Evolutionary conservation across 2,888 invertebrate genomes (phyloP), one percentile per base, ranked within the genome.

Genomic region (Amphipyra berbera): DNA sequence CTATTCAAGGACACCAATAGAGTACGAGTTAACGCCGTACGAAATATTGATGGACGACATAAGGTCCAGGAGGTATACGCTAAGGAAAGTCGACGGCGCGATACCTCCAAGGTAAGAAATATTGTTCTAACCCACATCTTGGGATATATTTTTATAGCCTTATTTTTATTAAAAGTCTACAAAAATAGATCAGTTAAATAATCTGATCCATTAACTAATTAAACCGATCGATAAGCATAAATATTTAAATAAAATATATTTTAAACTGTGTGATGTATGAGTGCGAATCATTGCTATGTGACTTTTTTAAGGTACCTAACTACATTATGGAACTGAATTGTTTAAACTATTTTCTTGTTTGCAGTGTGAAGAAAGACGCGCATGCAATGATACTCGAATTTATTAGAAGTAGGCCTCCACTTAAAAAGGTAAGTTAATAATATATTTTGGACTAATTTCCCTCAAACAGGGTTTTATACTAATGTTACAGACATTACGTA

Each of bases 11-110:
- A 96, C 97, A 10, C 97, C 97, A 8, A 97, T 98, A 67, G 98
- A 99, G 90, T 99, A 97, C 91, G 98, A 98, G 91, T 93, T 99
- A 81, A 99, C 99, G 47, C 99, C 99, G 12, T 99, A 99, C 87
- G 99, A 99, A 95, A 98, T 98, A 86, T 96, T 99, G 60, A 98
- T 99, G 97, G 98, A 99, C 88, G 99, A 99, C 88, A 99, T 99
- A 85, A 95, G 98, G 80, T 97, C 98, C 67, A 96, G 98, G 88
- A 96, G 98, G 87, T 99, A 98, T 95, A 98, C 97, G 85, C 95
- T 99, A 80, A 97, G 97, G 88, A 98, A 98, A 95, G 96, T 98
- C 40, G 97, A 98, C 88, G 98, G 98, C 50, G 96, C 97, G 90
- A 90, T 90, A 85, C 97, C 97, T 62, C 97, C 96, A 57, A 96